Conservation (phyloP, 1,140 invertebrate genomes). For the Popillia japonica region DNA sequence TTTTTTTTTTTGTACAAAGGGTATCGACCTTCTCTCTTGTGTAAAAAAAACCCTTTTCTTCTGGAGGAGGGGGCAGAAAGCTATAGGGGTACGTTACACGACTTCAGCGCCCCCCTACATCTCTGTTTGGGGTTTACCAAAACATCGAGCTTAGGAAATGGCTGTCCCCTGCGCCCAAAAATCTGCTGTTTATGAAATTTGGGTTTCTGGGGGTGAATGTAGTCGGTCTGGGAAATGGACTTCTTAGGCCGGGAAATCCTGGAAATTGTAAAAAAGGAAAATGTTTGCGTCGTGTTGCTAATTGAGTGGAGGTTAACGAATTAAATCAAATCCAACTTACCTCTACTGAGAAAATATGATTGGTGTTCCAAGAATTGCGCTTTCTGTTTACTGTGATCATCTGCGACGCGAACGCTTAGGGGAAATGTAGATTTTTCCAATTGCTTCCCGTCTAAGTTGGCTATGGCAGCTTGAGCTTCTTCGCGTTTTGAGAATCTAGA, state of each 20-base stretch:
- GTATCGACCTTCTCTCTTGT: not conserved
- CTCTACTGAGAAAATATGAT: constrained; percentile 49
- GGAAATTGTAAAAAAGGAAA: no score
- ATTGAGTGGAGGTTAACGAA: no score
- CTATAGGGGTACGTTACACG: not conserved
- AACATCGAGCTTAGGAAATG: constrained; percentile 35
- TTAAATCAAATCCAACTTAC: constrained; percentile 44
- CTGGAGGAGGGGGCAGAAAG: no score
- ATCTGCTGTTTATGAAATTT: constrained; percentile 27
- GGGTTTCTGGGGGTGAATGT: not conserved
- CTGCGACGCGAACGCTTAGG: constrained; percentile 83
- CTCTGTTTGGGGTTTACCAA: constrained; percentile 21
- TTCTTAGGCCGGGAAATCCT: constrained; percentile 23
- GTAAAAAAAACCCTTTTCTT: not conserved
- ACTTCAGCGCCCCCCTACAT: not conserved
- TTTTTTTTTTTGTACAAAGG: not conserved
- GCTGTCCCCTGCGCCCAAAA: constrained; percentile 39
- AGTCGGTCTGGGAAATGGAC: not conserved
- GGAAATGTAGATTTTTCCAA: constrained; percentile 85
- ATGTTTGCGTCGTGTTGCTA: no score
- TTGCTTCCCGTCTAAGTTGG: constrained; percentile 82
- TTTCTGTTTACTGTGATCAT: constrained; percentile 92
- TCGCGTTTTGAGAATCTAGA: constrained; percentile 81
- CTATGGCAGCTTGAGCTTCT: constrained; percentile 89
- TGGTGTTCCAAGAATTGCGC: constrained; percentile 62